Percentiles rank a stretch among this genome's conserved stretches.
These are phyloP conservation scores for Drosophila fungiperda DNA, from an alignment of 2,888 invertebrate genomes.

Conservation along the genomic window DNA sequence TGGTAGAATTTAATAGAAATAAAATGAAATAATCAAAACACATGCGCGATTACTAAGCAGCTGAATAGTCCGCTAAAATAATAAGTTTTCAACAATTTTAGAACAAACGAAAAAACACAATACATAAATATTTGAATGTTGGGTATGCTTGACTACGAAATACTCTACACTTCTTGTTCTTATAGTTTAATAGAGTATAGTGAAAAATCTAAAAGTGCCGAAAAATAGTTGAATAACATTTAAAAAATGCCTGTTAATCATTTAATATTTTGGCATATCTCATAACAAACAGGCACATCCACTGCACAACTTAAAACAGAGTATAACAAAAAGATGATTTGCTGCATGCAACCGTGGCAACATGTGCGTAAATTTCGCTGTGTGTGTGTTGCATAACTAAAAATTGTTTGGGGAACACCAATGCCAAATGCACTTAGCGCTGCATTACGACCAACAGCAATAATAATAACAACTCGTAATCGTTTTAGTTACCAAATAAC, in stretches of 20 bases:
- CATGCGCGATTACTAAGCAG: background rate
- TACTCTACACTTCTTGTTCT: background rate
- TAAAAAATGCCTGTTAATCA: background rate
- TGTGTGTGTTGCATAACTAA: constrained; percentile 28
- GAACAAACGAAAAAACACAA: background rate
- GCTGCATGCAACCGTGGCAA: background rate
- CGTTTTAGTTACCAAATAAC: constrained; percentile 45
- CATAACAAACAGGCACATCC: background rate
- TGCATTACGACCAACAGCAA: constrained; percentile 32
- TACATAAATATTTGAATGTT: background rate
- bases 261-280: background rate
- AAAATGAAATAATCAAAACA: constrained; percentile 32
- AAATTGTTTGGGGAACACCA: constrained; percentile 21
- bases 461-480: constrained; percentile 42
- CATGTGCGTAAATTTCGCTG: background rate
- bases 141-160: background rate
- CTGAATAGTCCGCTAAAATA: constrained; percentile 2
- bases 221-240: background rate
- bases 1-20: constrained; percentile 38
- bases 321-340: constrained; percentile 7
- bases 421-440: constrained; percentile 38
- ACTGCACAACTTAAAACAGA: background rate
- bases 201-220: background rate
- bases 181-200: background rate
- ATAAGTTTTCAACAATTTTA: constrained; percentile 5